Percentiles rank a stretch among this genome's conserved stretches.
Evolutionary conservation across 2,888 invertebrate genomes (phyloP).

Genomic region (Idaea straminata): DNA sequence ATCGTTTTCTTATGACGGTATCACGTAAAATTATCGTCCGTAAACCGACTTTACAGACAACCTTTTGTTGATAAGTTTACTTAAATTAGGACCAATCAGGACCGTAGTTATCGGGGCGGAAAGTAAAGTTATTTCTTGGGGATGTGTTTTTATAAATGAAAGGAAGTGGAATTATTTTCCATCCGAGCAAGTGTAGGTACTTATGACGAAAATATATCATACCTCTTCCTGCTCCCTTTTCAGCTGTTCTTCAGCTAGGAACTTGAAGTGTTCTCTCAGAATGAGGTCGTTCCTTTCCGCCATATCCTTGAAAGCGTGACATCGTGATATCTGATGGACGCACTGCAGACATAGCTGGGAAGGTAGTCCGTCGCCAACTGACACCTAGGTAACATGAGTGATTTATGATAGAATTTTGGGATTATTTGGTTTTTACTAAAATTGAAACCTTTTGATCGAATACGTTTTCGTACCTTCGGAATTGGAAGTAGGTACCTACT

Average conservation of each 20-base stretch:
- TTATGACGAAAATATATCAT: slow-evolving; percentile 3
- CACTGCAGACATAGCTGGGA: slow-evolving; percentile 82
- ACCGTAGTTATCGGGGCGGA: too few relatives aligned
- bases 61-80: too few relatives aligned
- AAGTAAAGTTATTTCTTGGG: too few relatives aligned
- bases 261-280: slow-evolving; percentile 69
- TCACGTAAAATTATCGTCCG: too few relatives aligned
- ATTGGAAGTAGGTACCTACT: too few relatives aligned
- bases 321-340: slow-evolving; percentile 83
- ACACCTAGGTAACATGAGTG: slow-evolving; percentile 54
- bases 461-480: too few relatives aligned
- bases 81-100: too few relatives aligned
- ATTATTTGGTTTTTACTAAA: too few relatives aligned
- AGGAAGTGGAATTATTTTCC: not conserved
- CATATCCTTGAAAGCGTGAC: slow-evolving; percentile 82
- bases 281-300: slow-evolving; percentile 80
- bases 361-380: slow-evolving; percentile 81
- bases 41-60: too few relatives aligned
- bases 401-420: too few relatives aligned
- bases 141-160: not conserved
- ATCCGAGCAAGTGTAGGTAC: not conserved
- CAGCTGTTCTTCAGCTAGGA: slow-evolving; percentile 48
- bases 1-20: too few relatives aligned
- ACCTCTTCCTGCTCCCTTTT: slow-evolving; percentile 51
- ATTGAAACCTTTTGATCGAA: too few relatives aligned